Base-by-base conservation (phyloP, 2,797 vertebrate species). In the Hippoglossus hippoglossus region DNA sequence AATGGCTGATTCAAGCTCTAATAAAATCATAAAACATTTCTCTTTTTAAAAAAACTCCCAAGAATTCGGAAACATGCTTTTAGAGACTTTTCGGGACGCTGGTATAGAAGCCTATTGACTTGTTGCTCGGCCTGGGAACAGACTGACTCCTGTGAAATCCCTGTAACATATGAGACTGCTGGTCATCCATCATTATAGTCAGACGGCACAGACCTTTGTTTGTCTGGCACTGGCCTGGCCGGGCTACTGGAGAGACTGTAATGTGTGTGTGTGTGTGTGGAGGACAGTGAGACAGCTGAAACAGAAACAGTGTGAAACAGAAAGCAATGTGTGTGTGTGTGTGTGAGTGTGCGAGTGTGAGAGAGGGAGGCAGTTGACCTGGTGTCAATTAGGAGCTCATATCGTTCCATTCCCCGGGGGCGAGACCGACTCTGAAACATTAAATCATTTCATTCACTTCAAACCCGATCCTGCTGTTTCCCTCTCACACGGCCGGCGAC, bases 291-390 rank as follows among this genome's bases (percentile, higher is more conserved):
- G 82, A 50, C 74, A 76, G 83, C 75, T 75, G 83, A 83, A 73
- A 75, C 73, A 81, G 82, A 79, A 71, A 76, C 73, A 79, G 85
- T 70, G 63, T 67, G 71, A 85, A 80, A 79, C 72, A 80, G 83
- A 80, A 61, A 80, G 75, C 63, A 62, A 44, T 36, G 15, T 16
- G 44, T 57, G 49, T 44, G 65, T 41, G 50, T 16, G 46, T 16
- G 57, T 18, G 50, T 18, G 57, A 1, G 68, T 54, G 73, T 22
- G 61, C 0, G 63, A 4, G 79, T 1, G 78, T 19, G 70, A 74
- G 67, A 63, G 90, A 87, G 89, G 84, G 89, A 91, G 87, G 89
- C 87, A 80, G 87, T 93, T 94, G 94, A 94, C 93, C 92, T 84
- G 73, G 82, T 90, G 91, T 91, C 91, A 92, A 91, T 93, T 92